phyloP scores from a whole-genome alignment of 2,888 invertebrate species.

The Aspidiotus rigidus region DNA sequence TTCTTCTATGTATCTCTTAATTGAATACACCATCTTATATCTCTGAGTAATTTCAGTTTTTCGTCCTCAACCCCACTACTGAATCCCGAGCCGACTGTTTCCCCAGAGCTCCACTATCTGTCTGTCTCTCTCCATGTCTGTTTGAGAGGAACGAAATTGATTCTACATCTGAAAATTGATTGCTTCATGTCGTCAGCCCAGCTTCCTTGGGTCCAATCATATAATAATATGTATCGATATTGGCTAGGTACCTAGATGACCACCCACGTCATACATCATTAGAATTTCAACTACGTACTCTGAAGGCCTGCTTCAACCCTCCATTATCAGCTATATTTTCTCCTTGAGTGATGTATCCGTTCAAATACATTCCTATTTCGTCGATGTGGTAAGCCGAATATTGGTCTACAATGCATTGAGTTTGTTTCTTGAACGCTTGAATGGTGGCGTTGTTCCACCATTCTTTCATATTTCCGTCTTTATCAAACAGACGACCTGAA shows the following conservation, averaged over 20 bases:
- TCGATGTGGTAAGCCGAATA: conserved; percentile 68
- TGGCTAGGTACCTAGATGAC: background rate
- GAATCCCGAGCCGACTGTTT: too few species aligned
- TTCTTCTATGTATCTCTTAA: too few species aligned
- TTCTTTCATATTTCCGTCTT: conserved; percentile 77
- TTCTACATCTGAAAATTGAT: background rate
- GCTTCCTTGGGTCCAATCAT: background rate
- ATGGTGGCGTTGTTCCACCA: conserved; percentile 88
- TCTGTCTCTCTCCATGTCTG: too few species aligned
- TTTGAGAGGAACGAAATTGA: too few species aligned
- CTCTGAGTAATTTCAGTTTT: too few species aligned
- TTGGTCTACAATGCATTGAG: conserved; percentile 76
- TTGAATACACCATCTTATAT: too few species aligned
- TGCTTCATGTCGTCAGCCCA: background rate
- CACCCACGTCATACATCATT: too few species aligned
- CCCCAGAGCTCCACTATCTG: too few species aligned
- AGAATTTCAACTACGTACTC: conserved; percentile 53
- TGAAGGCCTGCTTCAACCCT: conserved; percentile 78
- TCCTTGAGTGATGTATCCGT: conserved; percentile 69
- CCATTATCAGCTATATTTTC: conserved; percentile 93
- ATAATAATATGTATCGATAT: background rate
- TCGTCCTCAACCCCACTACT: too few species aligned
- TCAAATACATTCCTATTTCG: conserved; percentile 61
- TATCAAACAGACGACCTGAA: conserved; percentile 74
- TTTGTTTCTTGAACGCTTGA: conserved; percentile 64